These are phyloP conservation scores for Saguinus midas DNA, from an alignment of 2,113 vertebrate species.

Conservation along the genomic window DNA sequence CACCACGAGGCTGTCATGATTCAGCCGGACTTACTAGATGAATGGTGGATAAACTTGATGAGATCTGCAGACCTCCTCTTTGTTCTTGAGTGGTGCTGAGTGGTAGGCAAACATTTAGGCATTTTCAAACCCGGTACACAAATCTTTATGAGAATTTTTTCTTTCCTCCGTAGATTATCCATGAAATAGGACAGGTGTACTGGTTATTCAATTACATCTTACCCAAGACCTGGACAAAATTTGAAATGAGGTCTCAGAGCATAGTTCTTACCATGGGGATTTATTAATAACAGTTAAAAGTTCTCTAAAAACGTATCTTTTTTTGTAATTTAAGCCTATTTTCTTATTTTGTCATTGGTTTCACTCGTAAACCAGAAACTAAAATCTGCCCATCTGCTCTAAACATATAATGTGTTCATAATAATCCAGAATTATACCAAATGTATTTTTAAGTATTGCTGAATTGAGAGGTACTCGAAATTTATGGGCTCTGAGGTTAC, in stretches of 20 bases:
- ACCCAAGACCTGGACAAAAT: conserved; percentile 55
- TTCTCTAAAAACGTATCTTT: conserved; percentile 54
- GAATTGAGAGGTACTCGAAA: conserved; percentile 62
- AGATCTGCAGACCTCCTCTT: conserved; percentile 67
- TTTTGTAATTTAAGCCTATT: conserved; percentile 62
- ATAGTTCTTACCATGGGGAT: conserved; percentile 8
- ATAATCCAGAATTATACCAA: conserved; percentile 75
- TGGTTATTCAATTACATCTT: conserved; percentile 65
- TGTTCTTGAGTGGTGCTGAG: conserved; percentile 12
- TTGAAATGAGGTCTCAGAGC: conserved; percentile 8
- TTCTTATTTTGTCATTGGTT: conserved; percentile 74
- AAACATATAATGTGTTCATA: conserved; percentile 69
- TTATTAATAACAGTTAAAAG: conserved; percentile 68
- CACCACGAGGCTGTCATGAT: conserved; percentile 23
- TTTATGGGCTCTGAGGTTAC: conserved; percentile 70
- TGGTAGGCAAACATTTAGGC: conserved; percentile 19
- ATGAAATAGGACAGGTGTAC: conserved; percentile 59
- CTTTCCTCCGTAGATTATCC: conserved; percentile 46
- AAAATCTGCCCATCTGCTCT: conserved; percentile 64
- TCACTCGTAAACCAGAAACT: conserved; percentile 66
- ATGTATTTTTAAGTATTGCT: conserved; percentile 70
- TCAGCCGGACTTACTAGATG: conserved; percentile 67
- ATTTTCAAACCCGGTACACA: conserved; percentile 14
- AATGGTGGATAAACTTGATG: conserved; percentile 62
- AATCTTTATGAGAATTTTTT: conserved; percentile 55